phyloP scores from a whole-genome alignment of 2,888 invertebrate species.

The Caenorhabditis panamensis region DNA sequence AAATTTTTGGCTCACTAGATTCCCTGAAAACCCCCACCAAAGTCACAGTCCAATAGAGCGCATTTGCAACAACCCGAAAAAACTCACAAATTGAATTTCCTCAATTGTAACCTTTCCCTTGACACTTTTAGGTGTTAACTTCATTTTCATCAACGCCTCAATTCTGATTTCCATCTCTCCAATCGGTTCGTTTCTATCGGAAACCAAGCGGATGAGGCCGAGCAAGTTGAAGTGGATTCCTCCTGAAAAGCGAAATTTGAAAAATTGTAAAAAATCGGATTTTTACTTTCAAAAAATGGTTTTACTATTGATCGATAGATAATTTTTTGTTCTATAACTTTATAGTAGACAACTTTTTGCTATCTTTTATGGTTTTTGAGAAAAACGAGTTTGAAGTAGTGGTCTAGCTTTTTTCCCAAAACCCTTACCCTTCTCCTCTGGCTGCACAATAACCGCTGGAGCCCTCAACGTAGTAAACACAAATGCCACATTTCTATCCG shows the following conservation, averaged over 20 bases:
- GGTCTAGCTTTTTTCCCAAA: too few relatives aligned
- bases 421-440: slow-evolving; percentile 62
- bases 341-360: too few relatives aligned
- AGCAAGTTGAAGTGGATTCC: slow-evolving; percentile 75
- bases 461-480: slow-evolving; percentile 69
- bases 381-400: not conserved
- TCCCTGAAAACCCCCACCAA: too few relatives aligned
- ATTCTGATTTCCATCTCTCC: slow-evolving; percentile 73
- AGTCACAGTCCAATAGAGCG: too few relatives aligned
- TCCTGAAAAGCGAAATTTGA: slow-evolving; percentile 60
- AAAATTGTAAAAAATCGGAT: not conserved
- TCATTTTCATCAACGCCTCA: slow-evolving; percentile 78
- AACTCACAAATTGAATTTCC: slow-evolving; percentile 73
- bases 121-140: slow-evolving; percentile 75
- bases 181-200: slow-evolving; percentile 70
- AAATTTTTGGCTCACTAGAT: too few relatives aligned
- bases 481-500: slow-evolving; percentile 73
- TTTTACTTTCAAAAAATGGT: too few relatives aligned
- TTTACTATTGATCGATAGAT: too few relatives aligned
- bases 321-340: too few relatives aligned
- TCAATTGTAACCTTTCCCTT: slow-evolving; percentile 78
- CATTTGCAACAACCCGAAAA: too few relatives aligned
- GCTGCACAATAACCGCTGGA: slow-evolving; percentile 66
- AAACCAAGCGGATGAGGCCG: slow-evolving; percentile 68
- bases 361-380: too few relatives aligned